A percentile compares a stretch with the other conserved stretches of the same genome.
Evolutionary conservation across 2,888 invertebrate species (phyloP).

Genomic region (Brassicogethes aeneus): DNA sequence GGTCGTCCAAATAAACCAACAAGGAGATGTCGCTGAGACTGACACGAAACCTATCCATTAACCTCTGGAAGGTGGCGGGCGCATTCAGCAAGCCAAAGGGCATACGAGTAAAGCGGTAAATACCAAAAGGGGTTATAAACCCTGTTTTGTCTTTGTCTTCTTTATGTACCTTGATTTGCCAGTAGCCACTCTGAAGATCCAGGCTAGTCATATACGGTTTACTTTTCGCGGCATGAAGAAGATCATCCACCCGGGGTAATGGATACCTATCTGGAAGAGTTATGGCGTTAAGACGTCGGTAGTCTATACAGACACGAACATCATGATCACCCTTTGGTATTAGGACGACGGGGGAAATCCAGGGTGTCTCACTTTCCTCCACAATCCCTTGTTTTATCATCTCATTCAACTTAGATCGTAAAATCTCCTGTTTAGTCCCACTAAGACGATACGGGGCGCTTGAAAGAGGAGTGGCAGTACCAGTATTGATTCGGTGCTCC

Average conservation of each 20-base stretch:
- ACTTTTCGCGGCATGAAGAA: conserved; percentile 10
- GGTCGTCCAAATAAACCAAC: too few species aligned
- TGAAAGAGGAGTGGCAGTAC: conserved; percentile 6
- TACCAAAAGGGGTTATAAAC: too few species aligned
- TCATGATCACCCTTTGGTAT: conserved; percentile 14
- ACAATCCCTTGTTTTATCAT: background rate
- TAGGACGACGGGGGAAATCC: conserved; percentile 11
- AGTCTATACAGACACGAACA: conserved; percentile 16
- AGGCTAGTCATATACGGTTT: conserved; percentile 5
- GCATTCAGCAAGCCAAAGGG: too few species aligned
- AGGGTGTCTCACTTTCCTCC: conserved; percentile 1
- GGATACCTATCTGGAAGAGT: too few species aligned
- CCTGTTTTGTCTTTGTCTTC: too few species aligned
- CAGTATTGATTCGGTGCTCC: conserved; percentile 10
- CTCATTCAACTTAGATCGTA: background rate
- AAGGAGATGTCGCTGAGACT: too few species aligned
- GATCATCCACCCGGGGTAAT: too few species aligned
- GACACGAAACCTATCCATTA: too few species aligned
- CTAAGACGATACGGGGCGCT: conserved; percentile 8
- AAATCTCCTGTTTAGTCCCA: background rate
- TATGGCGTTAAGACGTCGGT: conserved; percentile 16
- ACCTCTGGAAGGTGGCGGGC: too few species aligned
- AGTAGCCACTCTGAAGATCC: too few species aligned
- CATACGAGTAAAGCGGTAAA: too few species aligned
- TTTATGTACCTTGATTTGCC: too few species aligned